Evolutionary conservation across 2,113 vertebrate genomes (phyloP), one percentile per base, ranked within the genome.

Genomic region (Sula dactylatra): DNA sequence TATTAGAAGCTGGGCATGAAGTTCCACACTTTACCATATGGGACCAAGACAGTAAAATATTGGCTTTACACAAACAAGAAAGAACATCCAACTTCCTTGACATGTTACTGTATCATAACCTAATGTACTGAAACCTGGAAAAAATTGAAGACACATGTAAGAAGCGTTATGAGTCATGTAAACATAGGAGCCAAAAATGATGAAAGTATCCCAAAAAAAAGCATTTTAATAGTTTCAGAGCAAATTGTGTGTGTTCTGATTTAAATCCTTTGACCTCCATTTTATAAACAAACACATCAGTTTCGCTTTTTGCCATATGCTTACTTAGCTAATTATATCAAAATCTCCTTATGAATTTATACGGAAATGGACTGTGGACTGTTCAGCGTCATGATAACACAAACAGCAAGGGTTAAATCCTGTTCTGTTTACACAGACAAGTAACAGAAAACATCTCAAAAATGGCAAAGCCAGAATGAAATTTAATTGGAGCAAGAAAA

Each of bases 261-360:
- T 86, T 84, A 92, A 87, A 81, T 90, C 22, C 82, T n/a, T 29
- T 97, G 80, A 31, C 67, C 81, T 82, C 58, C 34, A 96, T 90
- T 91, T 81, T 66, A 56, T 40, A 61, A 77, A 59, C 47, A 88
- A 76, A 70, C 50, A 61, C 26, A 81, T 77, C 18, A 82, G 31
- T 45, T 95, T 70, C 11, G 19, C 3, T 58, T 79, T 87, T 72
- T 88, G 70, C 91, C 78, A 89, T 90, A 65, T 69, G 85, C 29
- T 95, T 89, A 56, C 44, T 81, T 92, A 76, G 69, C 72, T 85
- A 87, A 86, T 92, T 89, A 82, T 29, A 64, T 71, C 19, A 54
- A 88, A 89, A 90, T 70, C 13, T 82, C 69, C 50, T 82, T 92
- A 50, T 16, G 38, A 26, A 25, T 44, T n/a, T 73, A 26, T 66